phyloP scores from a whole-genome alignment of 2,113 vertebrate species.

The Circaetus gallicus region DNA sequence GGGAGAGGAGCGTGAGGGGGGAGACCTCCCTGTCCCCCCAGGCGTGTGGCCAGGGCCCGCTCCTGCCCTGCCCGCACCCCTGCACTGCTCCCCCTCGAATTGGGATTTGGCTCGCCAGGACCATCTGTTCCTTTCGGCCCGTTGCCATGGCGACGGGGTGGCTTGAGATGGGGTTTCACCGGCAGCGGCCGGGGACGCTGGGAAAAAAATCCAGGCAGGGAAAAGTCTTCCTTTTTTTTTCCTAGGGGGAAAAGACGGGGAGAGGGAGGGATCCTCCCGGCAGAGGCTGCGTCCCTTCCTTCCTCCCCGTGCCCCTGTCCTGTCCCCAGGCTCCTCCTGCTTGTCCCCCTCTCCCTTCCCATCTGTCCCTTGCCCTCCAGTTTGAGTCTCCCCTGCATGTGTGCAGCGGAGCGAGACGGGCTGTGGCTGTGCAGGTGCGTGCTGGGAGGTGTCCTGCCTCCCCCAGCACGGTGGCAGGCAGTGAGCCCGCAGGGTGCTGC shows the following conservation, averaged over 20 bases:
- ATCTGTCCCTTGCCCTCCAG: neutral
- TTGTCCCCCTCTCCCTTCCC: neutral
- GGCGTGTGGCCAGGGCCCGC: rapidly evolving
- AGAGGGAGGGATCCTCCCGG: neutral
- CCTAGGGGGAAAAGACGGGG: neutral
- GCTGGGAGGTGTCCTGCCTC: neutral
- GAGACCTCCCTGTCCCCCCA: neutral
- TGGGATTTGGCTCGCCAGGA: constrained; percentile 67
- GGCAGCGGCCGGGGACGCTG: constrained; percentile 38
- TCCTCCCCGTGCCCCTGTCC: neutral
- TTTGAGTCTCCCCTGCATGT: neutral
- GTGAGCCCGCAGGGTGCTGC: neutral
- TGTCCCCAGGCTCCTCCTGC: neutral
- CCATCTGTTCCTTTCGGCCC: constrained; percentile 74
- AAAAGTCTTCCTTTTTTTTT: neutral
- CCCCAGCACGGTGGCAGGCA: neutral
- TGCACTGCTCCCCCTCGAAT: neutral
- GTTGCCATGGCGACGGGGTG: constrained; percentile 70
- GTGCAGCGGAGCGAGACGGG: neutral
- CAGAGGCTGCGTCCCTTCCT: neutral
- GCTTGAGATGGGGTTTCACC: constrained; percentile 72
- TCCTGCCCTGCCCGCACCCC: neutral
- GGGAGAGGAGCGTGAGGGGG: neutral
- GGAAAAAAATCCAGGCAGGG: constrained; percentile 33
- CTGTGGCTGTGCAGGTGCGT: neutral